phyloP scores from a whole-genome alignment of 1,140 invertebrate species.

The Teleogryllus occipitalis region DNA sequence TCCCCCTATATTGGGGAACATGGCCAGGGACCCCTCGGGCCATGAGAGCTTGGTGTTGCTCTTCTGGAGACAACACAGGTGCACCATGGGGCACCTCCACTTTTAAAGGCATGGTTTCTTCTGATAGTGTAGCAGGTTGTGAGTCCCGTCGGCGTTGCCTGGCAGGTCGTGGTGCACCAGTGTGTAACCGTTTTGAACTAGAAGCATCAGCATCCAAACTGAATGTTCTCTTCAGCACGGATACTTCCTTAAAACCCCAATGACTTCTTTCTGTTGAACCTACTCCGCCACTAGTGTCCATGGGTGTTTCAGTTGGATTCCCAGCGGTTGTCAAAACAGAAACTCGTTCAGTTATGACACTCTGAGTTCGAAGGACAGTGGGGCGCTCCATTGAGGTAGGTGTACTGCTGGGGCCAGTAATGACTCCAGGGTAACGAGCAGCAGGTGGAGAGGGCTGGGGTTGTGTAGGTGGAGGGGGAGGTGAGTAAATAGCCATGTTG shows the following conservation, averaged over 20 bases:
- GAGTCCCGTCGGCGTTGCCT: neutral
- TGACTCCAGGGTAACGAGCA: neutral
- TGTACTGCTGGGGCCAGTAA: neutral
- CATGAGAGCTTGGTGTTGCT: neutral
- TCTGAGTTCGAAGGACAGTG: neutral
- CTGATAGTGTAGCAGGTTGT: neutral
- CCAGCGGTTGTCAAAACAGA: neutral
- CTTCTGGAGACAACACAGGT: neutral
- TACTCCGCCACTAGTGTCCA: neutral
- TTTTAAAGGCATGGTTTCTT: neutral
- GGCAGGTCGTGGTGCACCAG: neutral
- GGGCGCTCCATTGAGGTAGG: neutral
- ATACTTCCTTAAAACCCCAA: neutral
- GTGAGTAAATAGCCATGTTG: neutral
- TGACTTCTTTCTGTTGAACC: neutral
- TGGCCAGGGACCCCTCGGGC: neutral
- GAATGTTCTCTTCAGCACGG: neutral
- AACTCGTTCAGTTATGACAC: neutral
- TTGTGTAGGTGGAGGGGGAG: neutral
- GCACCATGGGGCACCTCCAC: neutral
- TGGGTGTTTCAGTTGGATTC: neutral
- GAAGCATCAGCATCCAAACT: neutral
- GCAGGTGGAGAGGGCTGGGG: neutral
- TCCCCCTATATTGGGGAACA: neutral
- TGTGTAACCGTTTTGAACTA: neutral